phyloP scores from a whole-genome alignment of 1,140 invertebrate species.

The Dreissena rostriformis region DNA sequence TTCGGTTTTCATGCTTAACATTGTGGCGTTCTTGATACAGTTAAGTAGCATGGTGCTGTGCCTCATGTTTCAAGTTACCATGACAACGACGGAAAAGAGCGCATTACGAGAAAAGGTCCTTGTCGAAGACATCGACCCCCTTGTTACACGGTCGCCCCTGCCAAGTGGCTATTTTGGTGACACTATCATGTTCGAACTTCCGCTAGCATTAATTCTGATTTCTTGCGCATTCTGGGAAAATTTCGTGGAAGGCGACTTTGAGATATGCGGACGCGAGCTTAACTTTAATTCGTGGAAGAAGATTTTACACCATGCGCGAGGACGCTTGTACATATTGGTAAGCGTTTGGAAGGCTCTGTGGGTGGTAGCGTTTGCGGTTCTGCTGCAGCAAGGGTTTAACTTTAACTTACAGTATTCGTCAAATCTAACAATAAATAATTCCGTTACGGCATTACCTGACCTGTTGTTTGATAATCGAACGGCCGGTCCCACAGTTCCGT shows the following conservation, averaged over 20 bases:
- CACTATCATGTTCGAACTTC: constrained; percentile 88
- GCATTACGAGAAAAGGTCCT: constrained; percentile 33
- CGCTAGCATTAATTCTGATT: constrained; percentile 90
- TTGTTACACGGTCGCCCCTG: constrained; percentile 41
- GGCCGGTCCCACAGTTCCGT: neutral
- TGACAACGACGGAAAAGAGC: constrained; percentile 54
- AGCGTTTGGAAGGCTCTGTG: constrained; percentile 73
- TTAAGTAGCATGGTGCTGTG: constrained; percentile 57
- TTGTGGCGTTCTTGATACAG: constrained; percentile 65
- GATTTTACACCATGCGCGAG: constrained; percentile 63
- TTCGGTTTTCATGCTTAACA: constrained; percentile 52
- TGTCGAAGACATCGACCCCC: constrained; percentile 17
- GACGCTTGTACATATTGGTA: constrained; percentile 70
- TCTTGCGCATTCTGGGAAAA: constrained; percentile 99
- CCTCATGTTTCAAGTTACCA: constrained; percentile 57
- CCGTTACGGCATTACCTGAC: neutral
- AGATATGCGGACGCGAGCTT: constrained; percentile 61
- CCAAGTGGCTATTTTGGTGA: constrained; percentile 31
- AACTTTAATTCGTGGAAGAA: constrained; percentile 68
- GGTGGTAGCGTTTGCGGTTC: constrained; percentile 72
- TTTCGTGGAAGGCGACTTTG: constrained; percentile 88
- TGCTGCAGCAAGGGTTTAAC: constrained; percentile 65
- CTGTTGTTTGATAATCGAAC: neutral
- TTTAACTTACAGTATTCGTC: constrained; percentile 65
- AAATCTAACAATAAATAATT: neutral